These are phyloP conservation scores for Cyphomyrus discorhynchus DNA, from an alignment of 2,113 vertebrate species.

Conservation along the genomic window DNA sequence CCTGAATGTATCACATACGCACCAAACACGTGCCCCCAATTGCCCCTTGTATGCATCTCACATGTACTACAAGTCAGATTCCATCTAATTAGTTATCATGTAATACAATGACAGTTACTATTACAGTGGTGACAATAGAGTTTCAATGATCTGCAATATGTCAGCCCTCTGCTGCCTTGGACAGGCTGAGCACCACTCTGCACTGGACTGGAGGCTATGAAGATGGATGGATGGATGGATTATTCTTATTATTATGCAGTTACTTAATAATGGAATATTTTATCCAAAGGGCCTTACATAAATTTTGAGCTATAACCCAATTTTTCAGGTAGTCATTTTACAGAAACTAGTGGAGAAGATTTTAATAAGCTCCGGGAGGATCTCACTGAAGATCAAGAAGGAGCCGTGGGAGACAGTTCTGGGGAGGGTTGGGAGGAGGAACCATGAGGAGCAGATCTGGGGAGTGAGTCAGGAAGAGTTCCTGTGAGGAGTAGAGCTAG, in stretches of 20 bases:
- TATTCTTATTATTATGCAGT: neutral
- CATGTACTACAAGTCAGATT: neutral
- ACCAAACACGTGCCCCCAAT: neutral
- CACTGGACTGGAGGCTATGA: neutral
- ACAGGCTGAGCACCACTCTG: neutral
- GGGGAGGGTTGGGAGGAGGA: conserved; percentile 34
- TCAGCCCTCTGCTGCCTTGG: neutral
- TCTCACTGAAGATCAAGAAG: conserved; percentile 20
- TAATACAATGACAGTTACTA: neutral
- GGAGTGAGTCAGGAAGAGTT: conserved; percentile 14
- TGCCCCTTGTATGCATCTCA: neutral
- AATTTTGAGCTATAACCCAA: neutral
- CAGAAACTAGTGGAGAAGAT: neutral
- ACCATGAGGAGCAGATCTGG: conserved; percentile 33
- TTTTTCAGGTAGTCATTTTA: neutral
- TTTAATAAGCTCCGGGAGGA: neutral
- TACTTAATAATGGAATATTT: no score
- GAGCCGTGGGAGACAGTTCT: conserved; percentile 44
- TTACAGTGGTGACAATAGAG: neutral
- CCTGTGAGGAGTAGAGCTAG: neutral
- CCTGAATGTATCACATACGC: neutral
- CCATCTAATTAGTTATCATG: neutral
- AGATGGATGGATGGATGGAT: neutral
- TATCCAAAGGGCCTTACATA: neutral
- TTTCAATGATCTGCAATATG: neutral